These are phyloP conservation scores for Euspilapteryx auroguttella DNA, from an alignment of 2,888 invertebrate genomes.

Conservation along the genomic window DNA sequence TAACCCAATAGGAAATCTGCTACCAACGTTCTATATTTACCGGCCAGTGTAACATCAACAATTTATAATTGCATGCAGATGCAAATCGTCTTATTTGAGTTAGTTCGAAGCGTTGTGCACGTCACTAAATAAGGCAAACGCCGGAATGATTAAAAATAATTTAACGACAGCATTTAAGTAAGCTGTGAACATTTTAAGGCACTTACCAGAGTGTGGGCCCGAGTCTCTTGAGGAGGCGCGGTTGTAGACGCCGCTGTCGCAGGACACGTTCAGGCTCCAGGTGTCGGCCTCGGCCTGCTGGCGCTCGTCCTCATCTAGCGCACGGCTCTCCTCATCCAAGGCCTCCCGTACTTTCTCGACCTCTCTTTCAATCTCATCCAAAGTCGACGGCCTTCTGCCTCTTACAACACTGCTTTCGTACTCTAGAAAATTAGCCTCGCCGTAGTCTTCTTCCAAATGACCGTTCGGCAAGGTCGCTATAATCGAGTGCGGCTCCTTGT, in stretches of 20 bases:
- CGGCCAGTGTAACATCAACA: conserved; percentile 52
- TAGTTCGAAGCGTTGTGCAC: no score
- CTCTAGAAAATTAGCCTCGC: conserved; percentile 49
- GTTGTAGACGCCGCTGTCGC: conserved; percentile 63
- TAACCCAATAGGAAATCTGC: conserved; percentile 39
- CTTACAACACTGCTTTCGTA: conserved; percentile 34
- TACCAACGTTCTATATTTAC: conserved; percentile 48
- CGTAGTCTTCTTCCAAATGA: conserved; percentile 32
- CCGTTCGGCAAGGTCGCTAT: conserved; percentile 15
- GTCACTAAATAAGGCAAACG: no score
- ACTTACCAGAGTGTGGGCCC: conserved; percentile 54
- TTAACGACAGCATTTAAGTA: no score
- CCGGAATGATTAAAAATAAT: no score
- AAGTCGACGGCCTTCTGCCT: conserved; percentile 34
- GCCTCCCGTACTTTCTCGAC: conserved; percentile 53
- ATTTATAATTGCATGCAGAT: no score
- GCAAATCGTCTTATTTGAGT: no score
- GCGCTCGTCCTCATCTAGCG: conserved; percentile 45
- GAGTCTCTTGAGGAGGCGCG: conserved; percentile 58
- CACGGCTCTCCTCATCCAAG: conserved; percentile 48
- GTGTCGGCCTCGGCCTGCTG: conserved; percentile 48
- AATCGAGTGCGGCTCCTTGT: conserved; percentile 25
- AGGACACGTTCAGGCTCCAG: conserved; percentile 57
- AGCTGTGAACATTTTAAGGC: no score
- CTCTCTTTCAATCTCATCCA: conserved; percentile 52